These are phyloP conservation scores for Galbula dea DNA, from an alignment of 2,113 vertebrate species.

Conservation along the genomic window DNA sequence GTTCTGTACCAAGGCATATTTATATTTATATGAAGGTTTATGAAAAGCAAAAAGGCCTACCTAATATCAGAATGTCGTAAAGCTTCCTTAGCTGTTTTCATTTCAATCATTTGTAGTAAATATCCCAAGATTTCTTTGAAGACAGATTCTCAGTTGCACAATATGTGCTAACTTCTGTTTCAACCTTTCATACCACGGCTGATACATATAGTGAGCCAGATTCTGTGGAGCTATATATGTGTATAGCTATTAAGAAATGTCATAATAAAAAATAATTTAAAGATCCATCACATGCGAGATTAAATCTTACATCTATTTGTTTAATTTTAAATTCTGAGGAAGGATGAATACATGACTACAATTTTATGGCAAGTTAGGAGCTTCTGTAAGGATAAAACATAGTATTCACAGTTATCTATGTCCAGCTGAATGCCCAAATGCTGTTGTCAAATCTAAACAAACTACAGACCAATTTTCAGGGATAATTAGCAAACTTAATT, in stretches of 20 bases:
- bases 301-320: not conserved
- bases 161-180: too few relatives aligned
- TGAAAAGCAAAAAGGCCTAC: not conserved
- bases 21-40: not conserved
- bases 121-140: not conserved
- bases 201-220: too few relatives aligned
- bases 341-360: too few relatives aligned
- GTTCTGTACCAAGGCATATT: not conserved
- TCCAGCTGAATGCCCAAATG: not conserved
- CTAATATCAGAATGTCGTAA: not conserved
- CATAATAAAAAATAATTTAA: not conserved
- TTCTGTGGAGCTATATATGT: too few relatives aligned
- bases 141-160: not conserved
- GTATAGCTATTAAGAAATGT: too few relatives aligned
- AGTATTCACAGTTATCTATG: not conserved
- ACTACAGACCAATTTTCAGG: not conserved
- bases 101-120: not conserved
- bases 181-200: too few relatives aligned
- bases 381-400: not conserved
- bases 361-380: too few relatives aligned
- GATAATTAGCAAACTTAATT: too few relatives aligned
- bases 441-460: not conserved
- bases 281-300: fast-evolving
- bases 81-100: not conserved
- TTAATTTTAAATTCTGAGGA: not conserved